Evolutionary conservation across 2,797 vertebrate species (phyloP).

Genomic region (Myotis vivesi): DNA sequence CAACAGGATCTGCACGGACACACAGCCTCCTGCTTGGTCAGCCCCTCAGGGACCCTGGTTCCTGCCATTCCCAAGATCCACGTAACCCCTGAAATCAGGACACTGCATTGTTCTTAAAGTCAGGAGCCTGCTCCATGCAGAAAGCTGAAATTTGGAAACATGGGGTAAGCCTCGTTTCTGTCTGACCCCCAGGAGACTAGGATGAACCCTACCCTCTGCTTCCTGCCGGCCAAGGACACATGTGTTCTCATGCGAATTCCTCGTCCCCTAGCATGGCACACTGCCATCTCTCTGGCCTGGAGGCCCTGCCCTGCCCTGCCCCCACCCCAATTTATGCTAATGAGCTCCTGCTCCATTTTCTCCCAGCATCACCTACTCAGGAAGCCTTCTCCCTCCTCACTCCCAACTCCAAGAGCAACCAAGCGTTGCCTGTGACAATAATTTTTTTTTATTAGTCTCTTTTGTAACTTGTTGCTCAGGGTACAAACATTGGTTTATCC

Average conservation of each 20-base stretch:
- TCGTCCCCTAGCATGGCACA: fast-evolving
- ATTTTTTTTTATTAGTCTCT: background rate
- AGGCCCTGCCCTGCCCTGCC: background rate
- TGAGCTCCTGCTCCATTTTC: background rate
- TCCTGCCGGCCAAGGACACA: background rate
- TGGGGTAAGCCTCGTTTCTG: background rate
- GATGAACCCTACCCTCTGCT: background rate
- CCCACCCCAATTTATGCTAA: background rate
- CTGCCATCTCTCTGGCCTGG: background rate
- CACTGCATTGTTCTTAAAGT: background rate
- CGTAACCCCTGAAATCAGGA: background rate
- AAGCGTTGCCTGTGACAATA: background rate
- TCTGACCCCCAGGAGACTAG: background rate
- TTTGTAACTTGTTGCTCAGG: background rate
- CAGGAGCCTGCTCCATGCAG: background rate
- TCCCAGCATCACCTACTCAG: background rate
- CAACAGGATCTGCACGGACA: background rate
- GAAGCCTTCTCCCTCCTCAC: background rate
- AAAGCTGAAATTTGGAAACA: background rate
- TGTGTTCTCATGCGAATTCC: background rate
- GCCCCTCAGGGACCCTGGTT: background rate
- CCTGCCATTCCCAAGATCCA: background rate
- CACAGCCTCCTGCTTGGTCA: background rate
- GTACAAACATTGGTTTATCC: background rate
- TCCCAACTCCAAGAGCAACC: no score